A percentile compares a stretch with the other conserved stretches of the same genome.
These are phyloP conservation scores for Paelopatides confundens DNA, from an alignment of 53 echinoderm and acorn worm genomes.

Conservation along the genomic window DNA sequence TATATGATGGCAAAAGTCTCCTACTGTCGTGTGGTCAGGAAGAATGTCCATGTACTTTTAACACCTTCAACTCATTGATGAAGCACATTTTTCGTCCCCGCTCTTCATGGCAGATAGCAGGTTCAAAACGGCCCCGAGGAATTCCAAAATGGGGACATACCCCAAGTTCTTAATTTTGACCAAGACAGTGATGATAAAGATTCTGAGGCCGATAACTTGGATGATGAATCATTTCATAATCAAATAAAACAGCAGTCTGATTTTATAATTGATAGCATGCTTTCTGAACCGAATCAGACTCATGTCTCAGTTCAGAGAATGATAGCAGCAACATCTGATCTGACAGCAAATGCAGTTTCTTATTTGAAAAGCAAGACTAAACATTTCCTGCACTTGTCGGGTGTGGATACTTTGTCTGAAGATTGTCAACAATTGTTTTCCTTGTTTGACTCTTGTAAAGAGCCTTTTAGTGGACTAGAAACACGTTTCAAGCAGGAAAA, in stretches of 20 bases:
- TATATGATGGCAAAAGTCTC: too few species aligned
- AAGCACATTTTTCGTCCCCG: too few species aligned
- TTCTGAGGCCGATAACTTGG: not conserved
- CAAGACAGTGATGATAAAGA: not conserved
- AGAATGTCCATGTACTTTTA: too few species aligned
- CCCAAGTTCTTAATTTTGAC: too few species aligned
- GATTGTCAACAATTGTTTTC: constrained; percentile 20
- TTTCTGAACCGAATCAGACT: constrained; percentile 42
- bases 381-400: not conserved
- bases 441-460: not conserved
- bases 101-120: too few species aligned
- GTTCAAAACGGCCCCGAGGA: too few species aligned
- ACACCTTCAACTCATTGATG: too few species aligned
- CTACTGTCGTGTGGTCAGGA: too few species aligned
- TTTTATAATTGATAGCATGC: constrained; percentile 2
- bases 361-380: not conserved
- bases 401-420: not conserved
- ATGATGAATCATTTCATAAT: not conserved
- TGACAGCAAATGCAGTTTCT: not conserved
- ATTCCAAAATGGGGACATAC: too few species aligned
- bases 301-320: constrained; percentile 33
- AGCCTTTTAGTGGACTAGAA: constrained; percentile 46
- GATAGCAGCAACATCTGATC: not conserved
- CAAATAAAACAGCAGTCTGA: constrained; percentile 4
- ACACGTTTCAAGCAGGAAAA: constrained; percentile 29